Base-by-base conservation (phyloP, 2,888 invertebrate genomes). In the Drosophila buzzatii region DNA sequence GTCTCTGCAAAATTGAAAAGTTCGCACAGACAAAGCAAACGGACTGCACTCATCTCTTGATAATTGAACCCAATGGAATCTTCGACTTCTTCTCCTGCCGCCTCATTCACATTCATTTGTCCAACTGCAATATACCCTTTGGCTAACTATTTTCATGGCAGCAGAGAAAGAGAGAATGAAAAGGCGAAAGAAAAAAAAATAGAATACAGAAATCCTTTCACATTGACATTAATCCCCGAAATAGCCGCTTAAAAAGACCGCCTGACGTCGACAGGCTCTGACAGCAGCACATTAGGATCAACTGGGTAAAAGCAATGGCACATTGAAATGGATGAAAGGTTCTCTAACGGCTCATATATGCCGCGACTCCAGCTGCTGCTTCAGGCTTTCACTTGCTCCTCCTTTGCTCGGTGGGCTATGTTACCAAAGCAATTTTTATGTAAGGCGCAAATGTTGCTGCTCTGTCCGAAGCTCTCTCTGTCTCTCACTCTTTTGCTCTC, bases 151-250 rank as follows among this genome's bases (percentile, higher is more conserved):
- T 47, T 47, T 14, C n/a, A 27, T 16, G 16, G 10, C 10, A 41
- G 9, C 9, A 35, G 39, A 7, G n/a, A 27, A 2, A 9, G 39
- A 6, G 20, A 52, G 3, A 16, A 23, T 41, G 18, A 47, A 14
- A 51, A 18, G 42, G 16, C 52, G 33, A 9, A 67, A 58, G 10
- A 35, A 37, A 35, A 16, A 57, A 69, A 58, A 39, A 44, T 23
- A 3, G 55, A 44, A 53, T 39, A 41, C 39, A 47, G 60, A 84
- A 81, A 84, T 84, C 82, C 83, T 82, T 88, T 83, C 80, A 76
- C 82, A 84, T 85, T 88, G 87, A 88, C 88, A 85, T 81, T 88
- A 88, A 88, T 88, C 85, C 85, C 79, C 66, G 77, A 82, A 85
- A 88, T 83, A 80, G 86, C 88, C 81, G 79, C 76, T 66, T 74